Base-by-base conservation (phyloP, 2,113 vertebrate species). In the Delphinapterus leucas region DNA sequence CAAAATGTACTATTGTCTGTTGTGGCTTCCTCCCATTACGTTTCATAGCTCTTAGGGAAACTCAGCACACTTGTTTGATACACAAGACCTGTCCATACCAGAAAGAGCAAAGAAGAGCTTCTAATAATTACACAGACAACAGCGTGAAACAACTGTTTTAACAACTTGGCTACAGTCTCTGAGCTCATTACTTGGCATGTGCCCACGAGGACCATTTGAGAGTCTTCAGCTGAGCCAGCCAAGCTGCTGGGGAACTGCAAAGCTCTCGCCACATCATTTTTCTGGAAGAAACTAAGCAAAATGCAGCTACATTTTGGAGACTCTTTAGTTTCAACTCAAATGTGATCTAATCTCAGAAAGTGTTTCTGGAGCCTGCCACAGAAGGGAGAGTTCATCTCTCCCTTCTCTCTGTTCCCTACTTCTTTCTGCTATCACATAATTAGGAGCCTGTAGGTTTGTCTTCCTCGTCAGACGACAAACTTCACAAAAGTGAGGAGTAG, bases 171-270 rank as follows among this genome's bases (percentile, higher is more conserved):
- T 83, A 41, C 26, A 21, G 63, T 80, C 94, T 93, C 95, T 71
- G 63, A 93, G 74, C 93, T 98, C 90, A 92, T 97, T 96, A 96
- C 92, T 70, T 77, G 83, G 55, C 95, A 93, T 3, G 1, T 65
- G 79, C 94, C 87, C 70, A n/a, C 21, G 33, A 90, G 93, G 70
- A 84, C 87, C 44, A 80, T 76, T 87, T 36, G 25, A 58, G 85
- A 96, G 76, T 60, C 31, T 90, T 81, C 28, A 55, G 74, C 93
- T 90, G 60, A 96, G 83, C 94, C 55, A 90, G 88, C 90, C 84
- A 90, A 96, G 49, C n/a, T 63, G 38, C 13, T 44, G 18, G 81
- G 70, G 18, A 95, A 82, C 41, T 80, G 60, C 47, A 91, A 89
- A 86, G 67, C 83, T 31, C 84, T 88, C n/a, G 12, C 31, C 41